Conservation (phyloP, 2,888 invertebrate species). For the Trichogramma evanescens region DNA sequence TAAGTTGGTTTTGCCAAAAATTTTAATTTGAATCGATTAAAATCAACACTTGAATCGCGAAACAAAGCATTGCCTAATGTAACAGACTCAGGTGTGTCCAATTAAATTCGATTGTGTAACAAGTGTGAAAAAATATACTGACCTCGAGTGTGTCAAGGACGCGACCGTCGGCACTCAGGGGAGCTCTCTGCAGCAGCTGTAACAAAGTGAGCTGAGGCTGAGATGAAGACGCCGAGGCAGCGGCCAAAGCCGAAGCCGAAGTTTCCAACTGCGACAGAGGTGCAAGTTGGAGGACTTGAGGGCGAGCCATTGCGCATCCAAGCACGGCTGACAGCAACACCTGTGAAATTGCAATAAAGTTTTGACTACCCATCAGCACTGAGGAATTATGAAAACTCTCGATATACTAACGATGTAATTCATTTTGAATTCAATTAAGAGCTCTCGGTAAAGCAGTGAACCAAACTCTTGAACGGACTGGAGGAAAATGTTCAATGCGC, state of each 20-base stretch:
- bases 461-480: too few relatives aligned
- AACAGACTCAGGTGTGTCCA: too few relatives aligned
- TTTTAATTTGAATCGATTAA: too few relatives aligned
- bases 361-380: constrained; percentile 10
- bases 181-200: constrained; percentile 30
- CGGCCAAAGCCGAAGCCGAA: constrained; percentile 23
- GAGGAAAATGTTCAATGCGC: too few relatives aligned
- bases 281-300: constrained; percentile 20
- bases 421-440: too few relatives aligned
- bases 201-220: constrained; percentile 32
- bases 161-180: constrained; percentile 37
- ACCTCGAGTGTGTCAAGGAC: constrained; percentile 42
- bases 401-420: neutral
- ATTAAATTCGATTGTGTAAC: too few relatives aligned
- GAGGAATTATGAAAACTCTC: constrained; percentile 5
- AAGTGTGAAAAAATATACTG: too few relatives aligned
- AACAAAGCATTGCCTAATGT: too few relatives aligned
- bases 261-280: constrained; percentile 8
- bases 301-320: constrained; percentile 27
- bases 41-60: too few relatives aligned
- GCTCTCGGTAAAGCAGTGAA: too few relatives aligned
- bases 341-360: neutral
- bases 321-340: constrained; percentile 23
- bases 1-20: too few relatives aligned
- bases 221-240: constrained; percentile 31